phyloP scores from a whole-genome alignment of 1,140 invertebrate species.

The Cherax quadricarinatus region DNA sequence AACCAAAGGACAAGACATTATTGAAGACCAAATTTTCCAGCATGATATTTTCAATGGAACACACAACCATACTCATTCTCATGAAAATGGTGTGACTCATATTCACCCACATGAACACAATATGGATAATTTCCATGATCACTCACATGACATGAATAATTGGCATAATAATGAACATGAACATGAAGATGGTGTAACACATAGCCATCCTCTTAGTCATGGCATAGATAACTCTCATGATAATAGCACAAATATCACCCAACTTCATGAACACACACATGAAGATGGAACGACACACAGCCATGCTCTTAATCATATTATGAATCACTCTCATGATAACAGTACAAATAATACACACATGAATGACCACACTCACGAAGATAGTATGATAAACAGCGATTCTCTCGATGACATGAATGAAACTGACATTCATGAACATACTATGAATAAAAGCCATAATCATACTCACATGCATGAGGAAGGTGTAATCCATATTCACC shows the following conservation, averaged over 20 bases:
- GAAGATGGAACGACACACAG: slow-evolving; percentile 51
- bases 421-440: slow-evolving; percentile 7
- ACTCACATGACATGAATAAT: slow-evolving; percentile 6
- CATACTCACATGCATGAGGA: slow-evolving; percentile 20
- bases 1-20: slow-evolving; percentile 29
- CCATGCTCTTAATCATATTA: slow-evolving; percentile 30
- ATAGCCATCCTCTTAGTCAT: slow-evolving; percentile 15
- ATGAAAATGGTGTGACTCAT: slow-evolving; percentile 25
- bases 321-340: slow-evolving; percentile 29
- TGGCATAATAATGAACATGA: slow-evolving; percentile 14
- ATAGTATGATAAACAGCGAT: slow-evolving; percentile 40
- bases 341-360: slow-evolving; percentile 6
- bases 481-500: slow-evolving; percentile 17
- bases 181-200: slow-evolving; percentile 39
- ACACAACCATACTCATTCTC: slow-evolving; percentile 42
- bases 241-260: not conserved
- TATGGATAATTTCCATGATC: slow-evolving; percentile 22
- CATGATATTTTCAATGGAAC: slow-evolving; percentile 20
- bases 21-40: slow-evolving; percentile 3
- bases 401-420: slow-evolving; percentile 29
- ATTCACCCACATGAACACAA: slow-evolving; percentile 33
- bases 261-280: slow-evolving; percentile 14
- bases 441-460: not conserved
- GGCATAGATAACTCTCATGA: not conserved
- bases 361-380: slow-evolving; percentile 39